Base-by-base conservation (phyloP, 1,140 invertebrate genomes). In the Caenorhabditis brenneri region DNA sequence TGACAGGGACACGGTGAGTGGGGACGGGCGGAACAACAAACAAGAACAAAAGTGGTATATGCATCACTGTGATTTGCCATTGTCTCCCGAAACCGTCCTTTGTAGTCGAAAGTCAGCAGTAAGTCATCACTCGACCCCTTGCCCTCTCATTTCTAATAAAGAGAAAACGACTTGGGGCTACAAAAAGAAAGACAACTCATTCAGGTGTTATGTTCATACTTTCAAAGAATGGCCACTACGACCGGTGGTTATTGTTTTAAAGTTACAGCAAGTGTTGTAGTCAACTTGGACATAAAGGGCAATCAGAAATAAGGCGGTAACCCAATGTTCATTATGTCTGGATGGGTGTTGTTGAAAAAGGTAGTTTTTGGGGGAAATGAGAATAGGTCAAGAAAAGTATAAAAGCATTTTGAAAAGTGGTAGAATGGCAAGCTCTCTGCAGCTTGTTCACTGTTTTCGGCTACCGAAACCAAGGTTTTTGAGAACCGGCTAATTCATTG, bases 11-110 rank as follows among this genome's bases (percentile, higher is more conserved):
- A 65, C 60, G 36, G 60, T 33, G 36, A 24, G 15, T n/a, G 29
- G 31, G 29, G 58, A 51, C 49, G 36, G 65, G 65, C 65, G 65
- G 65, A 74, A 74, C 65, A 74, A 74, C 65, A 74, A 74, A 74
- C 65, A 74, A 74, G 65, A 74, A 74, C 65, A 74, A 74, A 74
- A 74, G 65, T 74, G 65, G 65, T 74, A 24, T 42, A 74, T 46
- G n/a, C 65, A 74, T 46, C 36, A 74, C 33, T 46, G 15, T 74
- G 65, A 74, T 74, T 74, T 74, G 65, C 65, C 65, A 74, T 74
- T 74, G 65, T 74, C 36, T 74, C 65, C 65, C 65, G 65, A 74
- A 74, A 74, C 36, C 65, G 36, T 74, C 65, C 65, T 74, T 74
- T 74, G 65, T 74, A 74, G 60, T 65, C 60, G 31, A n/a, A n/a